phyloP scores from a whole-genome alignment of 2,797 vertebrate genomes.

The Coregonus sp. region DNA sequence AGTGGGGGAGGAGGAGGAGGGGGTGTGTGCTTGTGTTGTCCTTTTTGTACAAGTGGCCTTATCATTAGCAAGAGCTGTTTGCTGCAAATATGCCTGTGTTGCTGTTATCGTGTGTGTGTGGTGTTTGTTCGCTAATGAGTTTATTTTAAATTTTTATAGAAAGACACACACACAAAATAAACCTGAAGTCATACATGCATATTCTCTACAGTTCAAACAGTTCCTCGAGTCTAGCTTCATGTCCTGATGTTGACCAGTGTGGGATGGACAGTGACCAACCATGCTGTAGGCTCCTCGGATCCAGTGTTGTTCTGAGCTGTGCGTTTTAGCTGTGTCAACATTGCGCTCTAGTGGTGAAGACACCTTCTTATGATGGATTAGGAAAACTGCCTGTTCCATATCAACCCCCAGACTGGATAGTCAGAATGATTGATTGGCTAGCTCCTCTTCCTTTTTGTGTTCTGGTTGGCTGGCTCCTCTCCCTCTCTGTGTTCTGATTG shows the following conservation, averaged over 20 bases:
- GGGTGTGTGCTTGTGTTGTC: conserved; percentile 18
- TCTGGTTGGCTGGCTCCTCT: conserved; percentile 1
- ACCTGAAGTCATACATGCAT: not conserved
- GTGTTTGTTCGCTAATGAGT: conserved; percentile 14
- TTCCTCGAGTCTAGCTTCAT: not conserved
- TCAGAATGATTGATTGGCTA: too few species aligned
- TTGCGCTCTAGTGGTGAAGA: conserved; percentile 64
- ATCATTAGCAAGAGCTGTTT: conserved; percentile 35
- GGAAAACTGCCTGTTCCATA: not conserved
- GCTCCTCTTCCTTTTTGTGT: too few species aligned
- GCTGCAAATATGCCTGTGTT: conserved; percentile 15
- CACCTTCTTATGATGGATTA: not conserved
- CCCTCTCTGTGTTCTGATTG: conserved; percentile 25
- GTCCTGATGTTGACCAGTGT: not conserved
- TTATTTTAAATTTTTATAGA: not conserved
- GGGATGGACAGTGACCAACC: conserved; percentile 32
- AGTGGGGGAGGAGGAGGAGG: conserved; percentile 56
- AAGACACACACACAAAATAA: not conserved
- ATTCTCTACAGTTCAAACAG: not conserved
- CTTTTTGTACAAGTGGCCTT: conserved; percentile 49
- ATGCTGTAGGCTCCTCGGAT: conserved; percentile 36
- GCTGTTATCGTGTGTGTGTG: not conserved
- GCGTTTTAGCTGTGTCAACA: conserved; percentile 55
- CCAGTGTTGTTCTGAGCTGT: conserved; percentile 11
- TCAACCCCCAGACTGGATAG: too few species aligned